Evolutionary conservation across 2,888 invertebrate species (phyloP), one percentile per base, ranked within the genome.

Genomic region (Eupithecia subfuscata): DNA sequence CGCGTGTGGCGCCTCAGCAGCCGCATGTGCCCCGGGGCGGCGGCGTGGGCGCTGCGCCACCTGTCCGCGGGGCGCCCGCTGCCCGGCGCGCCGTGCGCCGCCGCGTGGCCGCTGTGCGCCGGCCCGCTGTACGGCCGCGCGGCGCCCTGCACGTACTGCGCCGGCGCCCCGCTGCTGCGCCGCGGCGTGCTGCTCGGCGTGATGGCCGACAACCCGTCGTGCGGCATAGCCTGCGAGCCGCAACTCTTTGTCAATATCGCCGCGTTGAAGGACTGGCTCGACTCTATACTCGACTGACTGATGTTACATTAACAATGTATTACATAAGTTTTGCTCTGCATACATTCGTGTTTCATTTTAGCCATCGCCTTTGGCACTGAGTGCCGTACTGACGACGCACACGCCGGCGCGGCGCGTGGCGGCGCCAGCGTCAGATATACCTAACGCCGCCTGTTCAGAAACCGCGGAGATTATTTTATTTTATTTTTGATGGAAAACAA

Each of bases 221-320:
- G 92, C 86, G 92, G 87, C 68, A 83, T 82, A 9, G 78, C 88
- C 34, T 92, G 93, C 86, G 90, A 89, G 80, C 92, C 92, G 69
- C 86, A 86, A 69, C 82, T 85, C 30, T 92, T 86, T 84, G 91
- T 88, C 75, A 88, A 85, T 80, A 60, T 92, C 5, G 91, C 90
- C 12, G 81, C 78, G 16, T 45, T 83, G 4, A 75, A 80, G 4
- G 88, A 86, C 79, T 93, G 93, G 93, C 75, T 94, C 22, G 81
- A 85, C 48, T 81, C 83, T 14, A 71, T 88, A 2, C 30, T 88
- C 37, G 71, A 74, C 14, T 73, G 78, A 74, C 12, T 71, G 77
- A 64, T 75, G 84, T 82, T 80, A 83, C 80, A 78, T 68, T 30
- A 7, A 30, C 30, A 30, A 30, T 63, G 14, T 63, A 67, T 67